Evolutionary conservation across 2,888 invertebrate species (phyloP).

Genomic region (Acleris literana): DNA sequence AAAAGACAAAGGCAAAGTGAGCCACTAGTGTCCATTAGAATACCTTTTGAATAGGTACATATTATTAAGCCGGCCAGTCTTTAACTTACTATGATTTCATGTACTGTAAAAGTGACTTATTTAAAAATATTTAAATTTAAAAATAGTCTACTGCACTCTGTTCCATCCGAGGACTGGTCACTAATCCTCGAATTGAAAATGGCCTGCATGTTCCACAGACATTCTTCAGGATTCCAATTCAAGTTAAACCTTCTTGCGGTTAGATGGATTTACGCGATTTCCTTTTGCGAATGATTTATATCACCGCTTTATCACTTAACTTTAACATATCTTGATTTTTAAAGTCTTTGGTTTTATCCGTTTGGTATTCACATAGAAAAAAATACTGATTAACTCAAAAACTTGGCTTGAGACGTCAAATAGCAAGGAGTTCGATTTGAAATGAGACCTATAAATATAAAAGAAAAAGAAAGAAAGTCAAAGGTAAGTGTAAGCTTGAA

Average conservation of each 20-base stretch:
- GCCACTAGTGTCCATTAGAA: too few species aligned
- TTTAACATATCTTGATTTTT: not conserved
- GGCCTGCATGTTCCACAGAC: conserved; percentile 37
- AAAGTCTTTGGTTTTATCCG: too few species aligned
- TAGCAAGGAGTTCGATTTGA: too few species aligned
- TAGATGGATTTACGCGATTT: conserved; percentile 30
- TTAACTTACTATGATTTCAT: not conserved
- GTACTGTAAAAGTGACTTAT: not conserved
- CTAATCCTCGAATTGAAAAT: conserved; percentile 36
- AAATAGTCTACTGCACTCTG: conserved; percentile 10
- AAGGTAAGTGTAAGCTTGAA: too few species aligned
- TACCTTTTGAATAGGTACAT: too few species aligned
- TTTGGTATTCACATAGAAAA: too few species aligned
- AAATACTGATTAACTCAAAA: too few species aligned
- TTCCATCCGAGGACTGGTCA: conserved; percentile 27
- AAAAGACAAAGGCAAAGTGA: too few species aligned
- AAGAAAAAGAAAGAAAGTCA: too few species aligned
- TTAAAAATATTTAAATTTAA: not conserved
- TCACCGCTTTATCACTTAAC: conserved; percentile 1
- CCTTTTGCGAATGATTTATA: conserved; percentile 33
- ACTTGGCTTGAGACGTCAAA: too few species aligned
- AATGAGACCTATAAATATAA: too few species aligned
- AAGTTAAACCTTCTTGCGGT: conserved; percentile 30
- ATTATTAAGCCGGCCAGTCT: not conserved
- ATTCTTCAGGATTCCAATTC: conserved; percentile 36